Conservation (phyloP, 2,888 invertebrate genomes). For the Pemphredon lugubris region DNA sequence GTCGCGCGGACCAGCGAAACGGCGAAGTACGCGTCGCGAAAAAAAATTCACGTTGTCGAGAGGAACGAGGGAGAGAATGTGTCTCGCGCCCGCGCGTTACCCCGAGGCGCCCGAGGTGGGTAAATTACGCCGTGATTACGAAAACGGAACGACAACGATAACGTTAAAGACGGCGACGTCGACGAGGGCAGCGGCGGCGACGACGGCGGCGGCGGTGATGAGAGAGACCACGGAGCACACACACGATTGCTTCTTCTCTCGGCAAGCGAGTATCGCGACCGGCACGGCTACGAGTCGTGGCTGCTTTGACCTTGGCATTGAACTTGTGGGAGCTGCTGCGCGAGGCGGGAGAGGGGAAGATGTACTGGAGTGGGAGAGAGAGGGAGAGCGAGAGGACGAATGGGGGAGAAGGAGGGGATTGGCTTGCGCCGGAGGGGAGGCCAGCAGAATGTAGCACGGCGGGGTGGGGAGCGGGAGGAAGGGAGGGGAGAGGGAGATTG, state of each 20-base stretch:
- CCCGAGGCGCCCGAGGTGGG: too few relatives aligned
- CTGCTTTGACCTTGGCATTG: conserved; percentile 81
- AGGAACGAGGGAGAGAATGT: background rate
- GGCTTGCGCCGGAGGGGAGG: conserved; percentile 27
- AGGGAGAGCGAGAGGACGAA: conserved; percentile 20
- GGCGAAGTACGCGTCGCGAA: background rate
- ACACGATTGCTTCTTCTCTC: conserved; percentile 61
- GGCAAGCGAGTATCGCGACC: conserved; percentile 72
- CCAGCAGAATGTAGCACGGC: conserved; percentile 40
- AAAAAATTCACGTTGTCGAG: conserved; percentile 4
- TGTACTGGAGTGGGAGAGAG: conserved; percentile 33
- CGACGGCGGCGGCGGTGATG: background rate
- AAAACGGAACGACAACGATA: conserved; percentile 7
- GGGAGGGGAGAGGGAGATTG: conserved; percentile 64
- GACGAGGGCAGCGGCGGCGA: background rate
- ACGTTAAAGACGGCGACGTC: conserved; percentile 2
- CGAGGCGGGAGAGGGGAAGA: conserved; percentile 50
- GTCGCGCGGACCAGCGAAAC: conserved; percentile 13
- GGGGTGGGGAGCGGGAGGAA: conserved; percentile 16
- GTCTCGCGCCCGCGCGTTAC: background rate
- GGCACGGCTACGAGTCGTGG: conserved; percentile 73
- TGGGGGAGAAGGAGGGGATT: conserved; percentile 23
- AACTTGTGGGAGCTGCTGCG: conserved; percentile 74
- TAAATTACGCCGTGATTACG: conserved; percentile 6
- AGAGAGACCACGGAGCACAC: conserved; percentile 21